These are phyloP conservation scores for Otocyon megalotis DNA, from an alignment of 2,113 vertebrate genomes.

Conservation along the genomic window DNA sequence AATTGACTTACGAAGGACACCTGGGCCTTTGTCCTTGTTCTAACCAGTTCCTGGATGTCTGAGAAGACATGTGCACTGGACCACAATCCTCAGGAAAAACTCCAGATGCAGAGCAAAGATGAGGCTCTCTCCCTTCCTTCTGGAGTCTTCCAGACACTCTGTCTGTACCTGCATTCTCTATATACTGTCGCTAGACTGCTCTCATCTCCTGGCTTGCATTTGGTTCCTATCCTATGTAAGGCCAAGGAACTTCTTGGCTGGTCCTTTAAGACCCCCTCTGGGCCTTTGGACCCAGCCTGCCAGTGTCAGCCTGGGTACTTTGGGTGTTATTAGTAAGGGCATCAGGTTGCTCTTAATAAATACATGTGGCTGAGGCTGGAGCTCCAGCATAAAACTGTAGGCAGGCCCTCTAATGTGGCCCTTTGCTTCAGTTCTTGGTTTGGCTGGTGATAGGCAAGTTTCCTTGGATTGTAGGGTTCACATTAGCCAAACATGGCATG, in stretches of 20 bases:
- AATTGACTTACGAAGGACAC: background rate
- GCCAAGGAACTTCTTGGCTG: background rate
- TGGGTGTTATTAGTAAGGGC: background rate
- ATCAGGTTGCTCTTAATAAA: background rate
- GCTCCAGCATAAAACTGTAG: background rate
- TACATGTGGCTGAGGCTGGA: background rate
- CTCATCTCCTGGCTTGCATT: background rate
- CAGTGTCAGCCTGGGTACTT: background rate
- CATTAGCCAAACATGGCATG: background rate
- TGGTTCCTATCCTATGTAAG: background rate
- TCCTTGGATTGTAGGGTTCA: background rate
- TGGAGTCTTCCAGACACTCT: background rate
- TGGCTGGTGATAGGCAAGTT: background rate
- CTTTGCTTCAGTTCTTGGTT: background rate
- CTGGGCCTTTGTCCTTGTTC: background rate
- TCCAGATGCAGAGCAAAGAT: background rate
- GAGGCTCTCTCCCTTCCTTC: background rate
- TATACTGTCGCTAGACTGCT: background rate
- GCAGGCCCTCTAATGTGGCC: background rate
- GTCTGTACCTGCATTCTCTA: background rate
- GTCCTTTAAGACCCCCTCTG: background rate
- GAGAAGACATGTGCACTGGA: background rate
- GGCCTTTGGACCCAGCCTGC: background rate
- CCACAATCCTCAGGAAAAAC: background rate
- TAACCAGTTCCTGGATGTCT: background rate